phyloP scores from a whole-genome alignment of 2,888 invertebrate genomes.

The Alitta virens region DNA sequence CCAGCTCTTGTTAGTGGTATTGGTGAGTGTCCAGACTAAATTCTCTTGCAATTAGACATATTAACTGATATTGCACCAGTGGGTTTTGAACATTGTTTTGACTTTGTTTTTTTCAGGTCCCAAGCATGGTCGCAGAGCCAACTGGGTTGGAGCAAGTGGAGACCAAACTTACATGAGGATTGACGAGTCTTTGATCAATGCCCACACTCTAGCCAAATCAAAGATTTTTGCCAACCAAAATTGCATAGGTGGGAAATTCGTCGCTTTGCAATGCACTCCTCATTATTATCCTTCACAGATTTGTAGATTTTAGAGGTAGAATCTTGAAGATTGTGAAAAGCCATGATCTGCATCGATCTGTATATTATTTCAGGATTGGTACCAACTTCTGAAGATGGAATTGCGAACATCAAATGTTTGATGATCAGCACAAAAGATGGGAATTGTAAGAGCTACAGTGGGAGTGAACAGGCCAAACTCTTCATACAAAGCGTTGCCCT shows the following conservation, averaged over 20 bases:
- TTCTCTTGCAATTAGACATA: not conserved
- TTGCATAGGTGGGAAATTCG: conserved; percentile 63
- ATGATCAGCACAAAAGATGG: conserved; percentile 88
- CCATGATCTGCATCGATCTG: no score
- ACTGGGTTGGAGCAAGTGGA: conserved; percentile 92
- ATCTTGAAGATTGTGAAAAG: conserved; percentile 53
- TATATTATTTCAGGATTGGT: conserved; percentile 64
- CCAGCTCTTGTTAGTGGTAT: conserved; percentile 77
- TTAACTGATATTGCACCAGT: no score
- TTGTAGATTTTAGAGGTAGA: conserved; percentile 67
- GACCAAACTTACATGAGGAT: conserved; percentile 93
- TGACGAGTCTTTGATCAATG: conserved; percentile 89
- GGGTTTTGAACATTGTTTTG: no score
- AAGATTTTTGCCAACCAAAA: conserved; percentile 85
- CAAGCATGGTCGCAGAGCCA: conserved; percentile 80
- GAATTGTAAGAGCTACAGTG: conserved; percentile 75
- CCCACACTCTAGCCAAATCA: conserved; percentile 81
- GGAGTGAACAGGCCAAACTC: conserved; percentile 81
- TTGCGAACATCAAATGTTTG: conserved; percentile 75
- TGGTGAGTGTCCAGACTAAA: conserved; percentile 63
- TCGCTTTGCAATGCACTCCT: conserved; percentile 51
- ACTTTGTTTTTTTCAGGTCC: conserved; percentile 57
- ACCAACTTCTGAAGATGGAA: conserved; percentile 76
- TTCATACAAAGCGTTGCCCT: conserved; percentile 76
- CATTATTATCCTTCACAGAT: no score